Evolutionary conservation across 2,797 vertebrate genomes (phyloP).

Genomic region (Amblyraja radiata): DNA sequence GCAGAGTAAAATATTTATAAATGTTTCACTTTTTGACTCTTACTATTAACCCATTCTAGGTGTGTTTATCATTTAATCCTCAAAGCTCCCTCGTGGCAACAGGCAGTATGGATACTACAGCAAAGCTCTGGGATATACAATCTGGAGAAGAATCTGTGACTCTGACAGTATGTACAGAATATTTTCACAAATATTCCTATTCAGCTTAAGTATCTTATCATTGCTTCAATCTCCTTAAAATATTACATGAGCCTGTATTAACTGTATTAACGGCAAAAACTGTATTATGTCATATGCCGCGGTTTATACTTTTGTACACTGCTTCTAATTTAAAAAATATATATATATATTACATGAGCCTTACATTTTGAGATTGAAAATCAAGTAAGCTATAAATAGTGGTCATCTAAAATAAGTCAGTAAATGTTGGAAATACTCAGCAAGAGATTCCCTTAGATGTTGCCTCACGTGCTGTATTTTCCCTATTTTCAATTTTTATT

Average conservation of each 20-base stretch:
- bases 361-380: background rate
- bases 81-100: conserved; percentile 88
- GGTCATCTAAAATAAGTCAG: too few species aligned
- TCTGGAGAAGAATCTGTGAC: conserved; percentile 74
- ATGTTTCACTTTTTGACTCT: conserved; percentile 1
- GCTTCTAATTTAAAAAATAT: too few species aligned
- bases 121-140: conserved; percentile 81
- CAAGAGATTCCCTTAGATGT: too few species aligned
- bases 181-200: background rate
- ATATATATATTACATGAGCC: background rate
- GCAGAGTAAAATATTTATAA: background rate
- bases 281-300: too few species aligned
- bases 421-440: too few species aligned
- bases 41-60: conserved; percentile 54
- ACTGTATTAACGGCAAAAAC: too few species aligned
- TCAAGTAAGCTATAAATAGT: too few species aligned
- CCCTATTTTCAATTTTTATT: too few species aligned
- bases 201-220: background rate
- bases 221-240: background rate
- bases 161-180: conserved; percentile 60
- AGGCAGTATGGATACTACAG: conserved; percentile 84
- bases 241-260: background rate
- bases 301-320: too few species aligned
- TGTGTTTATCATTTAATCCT: conserved; percentile 87
- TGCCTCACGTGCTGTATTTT: too few species aligned